A percentile compares a stretch with the other conserved stretches of the same genome.
phyloP scores from a whole-genome alignment of 2,113 vertebrate species.

The Prinia subflava region DNA sequence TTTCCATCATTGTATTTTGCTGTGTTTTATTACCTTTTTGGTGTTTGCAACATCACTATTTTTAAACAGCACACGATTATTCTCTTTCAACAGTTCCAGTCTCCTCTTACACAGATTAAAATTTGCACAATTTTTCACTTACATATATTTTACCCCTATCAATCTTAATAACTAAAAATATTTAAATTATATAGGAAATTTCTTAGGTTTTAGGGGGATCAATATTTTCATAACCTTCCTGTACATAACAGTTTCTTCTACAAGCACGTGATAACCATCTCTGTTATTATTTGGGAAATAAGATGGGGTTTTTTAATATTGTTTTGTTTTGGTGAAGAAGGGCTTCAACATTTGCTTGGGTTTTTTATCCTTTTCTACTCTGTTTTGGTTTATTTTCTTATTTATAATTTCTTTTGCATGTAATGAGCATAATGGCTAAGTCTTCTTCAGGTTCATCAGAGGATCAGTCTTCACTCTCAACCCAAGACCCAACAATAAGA shows the following conservation, averaged over 20 bases:
- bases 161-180: neutral
- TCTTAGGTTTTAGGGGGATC: neutral
- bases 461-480: neutral
- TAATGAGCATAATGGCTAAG: neutral
- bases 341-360: accelerated
- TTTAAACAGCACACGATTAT: neutral
- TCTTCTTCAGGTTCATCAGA: neutral
- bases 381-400: neutral
- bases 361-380: neutral
- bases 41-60: neutral
- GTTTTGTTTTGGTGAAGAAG: neutral
- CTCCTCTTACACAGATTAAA: neutral
- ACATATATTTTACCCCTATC: neutral
- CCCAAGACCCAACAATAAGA: neutral
- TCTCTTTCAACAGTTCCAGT: neutral
- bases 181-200: neutral
- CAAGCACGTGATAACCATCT: neutral
- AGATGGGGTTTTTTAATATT: neutral
- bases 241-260: neutral
- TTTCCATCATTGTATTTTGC: neutral
- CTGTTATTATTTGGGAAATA: neutral
- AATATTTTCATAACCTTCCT: neutral
- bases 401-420: neutral
- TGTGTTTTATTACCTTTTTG: neutral
- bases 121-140: neutral